A percentile compares a stretch with the other conserved stretches of the same genome.
These are phyloP conservation scores for Littorina saxatilis DNA, from an alignment of 1,140 invertebrate species.

Conservation along the genomic window DNA sequence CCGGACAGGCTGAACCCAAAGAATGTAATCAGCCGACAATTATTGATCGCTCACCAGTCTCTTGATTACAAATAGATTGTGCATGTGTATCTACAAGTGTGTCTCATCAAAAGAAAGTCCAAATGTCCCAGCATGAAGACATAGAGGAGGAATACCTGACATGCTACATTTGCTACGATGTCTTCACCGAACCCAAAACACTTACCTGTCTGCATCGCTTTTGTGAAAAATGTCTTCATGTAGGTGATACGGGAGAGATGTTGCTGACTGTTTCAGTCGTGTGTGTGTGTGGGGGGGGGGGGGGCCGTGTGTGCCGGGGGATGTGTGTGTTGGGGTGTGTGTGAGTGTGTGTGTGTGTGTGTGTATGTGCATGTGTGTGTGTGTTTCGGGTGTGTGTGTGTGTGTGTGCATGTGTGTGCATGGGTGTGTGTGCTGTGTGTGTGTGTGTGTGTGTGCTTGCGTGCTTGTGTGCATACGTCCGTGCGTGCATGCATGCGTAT, in stretches of 20 bases:
- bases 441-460: too few species aligned
- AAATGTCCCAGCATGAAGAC: too few species aligned
- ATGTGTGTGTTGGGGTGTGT: neutral
- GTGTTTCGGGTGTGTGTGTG: neutral
- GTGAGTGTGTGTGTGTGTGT: neutral
- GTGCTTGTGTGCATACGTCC: neutral
- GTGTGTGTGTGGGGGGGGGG: neutral
- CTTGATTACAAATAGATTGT: too few species aligned
- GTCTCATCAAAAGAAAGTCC: too few species aligned
- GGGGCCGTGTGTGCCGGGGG: neutral
- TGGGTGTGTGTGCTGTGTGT: too few species aligned
- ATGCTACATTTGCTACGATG: constrained; percentile 42
- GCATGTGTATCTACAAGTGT: too few species aligned
- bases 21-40: too few species aligned
- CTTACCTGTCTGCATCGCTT: constrained; percentile 13
- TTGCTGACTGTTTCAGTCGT: neutral
- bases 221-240: constrained; percentile 37
- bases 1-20: too few species aligned
- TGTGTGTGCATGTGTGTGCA: neutral
- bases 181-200: constrained; percentile 36
- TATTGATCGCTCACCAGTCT: too few species aligned
- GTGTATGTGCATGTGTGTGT: neutral
- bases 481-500: neutral
- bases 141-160: constrained; percentile 41
- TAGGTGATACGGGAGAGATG: neutral